Evolutionary conservation across 1,140 invertebrate genomes (phyloP).

Genomic region (Druon quercuslanigerum): DNA sequence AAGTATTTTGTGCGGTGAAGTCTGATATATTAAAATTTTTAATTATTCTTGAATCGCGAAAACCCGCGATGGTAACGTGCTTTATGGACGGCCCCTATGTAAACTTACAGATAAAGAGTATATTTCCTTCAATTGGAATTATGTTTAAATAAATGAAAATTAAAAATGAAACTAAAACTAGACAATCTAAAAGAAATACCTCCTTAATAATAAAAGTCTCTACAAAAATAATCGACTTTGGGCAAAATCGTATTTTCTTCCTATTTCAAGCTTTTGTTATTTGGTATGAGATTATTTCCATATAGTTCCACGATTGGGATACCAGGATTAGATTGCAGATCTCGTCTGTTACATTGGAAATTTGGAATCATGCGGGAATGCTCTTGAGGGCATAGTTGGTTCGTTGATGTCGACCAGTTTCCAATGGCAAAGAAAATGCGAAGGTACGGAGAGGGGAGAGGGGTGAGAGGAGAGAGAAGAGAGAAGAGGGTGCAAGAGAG

Average conservation of each 20-base stretch:
- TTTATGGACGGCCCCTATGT: too few species aligned
- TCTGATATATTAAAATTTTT: too few species aligned
- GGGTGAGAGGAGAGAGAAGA: constrained; percentile 37
- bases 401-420: constrained; percentile 29
- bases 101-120: not conserved
- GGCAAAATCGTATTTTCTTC: too few species aligned
- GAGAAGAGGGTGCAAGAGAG: constrained; percentile 49
- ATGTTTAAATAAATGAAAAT: not conserved
- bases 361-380: not conserved
- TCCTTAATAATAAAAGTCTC: too few species aligned
- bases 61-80: not conserved
- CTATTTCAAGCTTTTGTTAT: too few species aligned
- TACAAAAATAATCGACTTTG: too few species aligned
- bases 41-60: too few species aligned
- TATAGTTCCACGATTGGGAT: too few species aligned
- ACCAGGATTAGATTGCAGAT: not conserved
- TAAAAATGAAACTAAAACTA: not conserved
- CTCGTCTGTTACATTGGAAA: not conserved
- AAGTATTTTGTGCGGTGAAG: too few species aligned
- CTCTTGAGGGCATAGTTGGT: not conserved
- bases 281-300: too few species aligned
- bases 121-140: not conserved
- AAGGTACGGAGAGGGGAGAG: constrained; percentile 27
- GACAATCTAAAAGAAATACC: not conserved
- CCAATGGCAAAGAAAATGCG: constrained; percentile 25